Evolutionary conservation across 2,888 invertebrate genomes (phyloP).

Genomic region (Lochmaea capreae): DNA sequence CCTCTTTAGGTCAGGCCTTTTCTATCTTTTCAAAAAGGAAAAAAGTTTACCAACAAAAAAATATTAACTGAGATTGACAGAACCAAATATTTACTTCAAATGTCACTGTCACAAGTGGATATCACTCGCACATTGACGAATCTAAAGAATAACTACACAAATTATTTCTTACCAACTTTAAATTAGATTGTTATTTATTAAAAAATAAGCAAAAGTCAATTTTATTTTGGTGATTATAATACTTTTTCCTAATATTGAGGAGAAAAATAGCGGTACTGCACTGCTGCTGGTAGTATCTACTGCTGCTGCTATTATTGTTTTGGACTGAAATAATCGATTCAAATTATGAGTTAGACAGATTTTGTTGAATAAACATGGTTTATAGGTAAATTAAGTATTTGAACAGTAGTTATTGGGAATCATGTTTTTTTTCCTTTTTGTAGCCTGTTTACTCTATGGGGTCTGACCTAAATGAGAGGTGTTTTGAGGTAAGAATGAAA

Average conservation of each 20-base stretch:
- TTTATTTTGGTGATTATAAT: too few species aligned
- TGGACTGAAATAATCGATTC: not conserved
- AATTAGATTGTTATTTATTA: too few species aligned
- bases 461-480: constrained; percentile 12
- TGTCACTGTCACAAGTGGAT: not conserved
- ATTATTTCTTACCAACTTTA: too few species aligned
- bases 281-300: not conserved
- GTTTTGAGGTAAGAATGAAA: constrained; percentile 17
- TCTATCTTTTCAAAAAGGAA: not conserved
- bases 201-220: too few species aligned
- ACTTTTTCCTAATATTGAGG: too few species aligned
- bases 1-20: constrained; percentile 16
- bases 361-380: too few species aligned
- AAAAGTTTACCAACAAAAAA: not conserved
- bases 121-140: too few species aligned
- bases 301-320: not conserved
- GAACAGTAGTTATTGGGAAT: not conserved
- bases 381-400: not conserved
- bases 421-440: not conserved
- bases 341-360: too few species aligned
- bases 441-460: constrained; percentile 6
- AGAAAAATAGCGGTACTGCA: too few species aligned
- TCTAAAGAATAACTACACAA: too few species aligned
- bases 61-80: not conserved
- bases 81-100: not conserved